Base-by-base conservation (phyloP, 2,113 vertebrate genomes). In the Pseudois nayaur region DNA sequence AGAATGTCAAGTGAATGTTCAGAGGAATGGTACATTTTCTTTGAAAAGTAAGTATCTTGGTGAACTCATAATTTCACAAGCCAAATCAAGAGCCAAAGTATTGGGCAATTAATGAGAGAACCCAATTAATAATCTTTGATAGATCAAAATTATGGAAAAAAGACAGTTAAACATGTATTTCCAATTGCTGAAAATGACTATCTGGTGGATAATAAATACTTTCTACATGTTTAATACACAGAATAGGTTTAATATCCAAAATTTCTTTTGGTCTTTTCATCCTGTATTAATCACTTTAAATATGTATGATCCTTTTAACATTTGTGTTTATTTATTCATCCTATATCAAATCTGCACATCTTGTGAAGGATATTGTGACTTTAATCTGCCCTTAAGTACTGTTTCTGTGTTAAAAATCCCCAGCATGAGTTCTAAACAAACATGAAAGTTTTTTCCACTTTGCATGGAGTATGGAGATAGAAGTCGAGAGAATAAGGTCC, bases 371-470 rank as follows among this genome's bases (percentile, higher is more conserved):
- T 11, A 57, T 0, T 43, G 25, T 45, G 60, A 85, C 23, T 91
- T 94, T 64, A 93, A 60, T n/a, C 31, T 89, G 43, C 9, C 45
- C n/a, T 92, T 43, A 85, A 21, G 16, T 67, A 74, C 54, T 25
- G 6, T 19, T 90, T 96, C 90, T 48, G 9, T 87, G 48, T 71
- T 85, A 91, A 59, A 94, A 50, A 36, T 94, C 31, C 50, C 45
- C 14, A 52, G 15, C 11, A 48, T 85, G 36, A 96, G n/a, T 85
- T 96, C 76, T 76, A 76, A 91, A 91, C 93, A 97, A 93, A 19
- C n/a, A 87, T 50, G 52, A 74, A 91, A 79, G n/a, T 43, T 78
- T 50, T 64, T 83, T 43, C 71, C 3, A 36, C 19, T 97, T 86
- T 91, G n/a, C 55, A 62, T 89, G 83, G 55, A 45, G 14, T 33